Conservation (phyloP, 2,888 invertebrate genomes). For the Nomada flava region DNA sequence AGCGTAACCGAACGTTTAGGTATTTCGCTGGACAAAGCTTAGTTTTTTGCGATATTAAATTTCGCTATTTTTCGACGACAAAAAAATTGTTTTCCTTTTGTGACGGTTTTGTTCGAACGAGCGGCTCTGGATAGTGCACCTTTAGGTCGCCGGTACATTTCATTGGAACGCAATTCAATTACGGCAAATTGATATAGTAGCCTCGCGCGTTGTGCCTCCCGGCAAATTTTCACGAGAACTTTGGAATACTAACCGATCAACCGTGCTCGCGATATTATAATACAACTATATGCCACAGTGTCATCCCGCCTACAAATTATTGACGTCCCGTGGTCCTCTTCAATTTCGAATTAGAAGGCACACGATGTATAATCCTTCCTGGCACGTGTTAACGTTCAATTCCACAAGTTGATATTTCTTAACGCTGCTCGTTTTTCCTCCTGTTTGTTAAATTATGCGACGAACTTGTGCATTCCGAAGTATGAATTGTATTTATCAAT, state of each 20-base stretch:
- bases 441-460: no score
- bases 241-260: constrained; percentile 32
- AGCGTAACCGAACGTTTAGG: neutral
- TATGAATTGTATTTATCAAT: no score
- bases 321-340: no score
- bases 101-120: constrained; percentile 6
- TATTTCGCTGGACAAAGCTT: neutral
- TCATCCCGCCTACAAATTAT: no score
- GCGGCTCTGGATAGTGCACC: constrained; percentile 13
- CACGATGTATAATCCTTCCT: no score
- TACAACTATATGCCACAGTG: constrained; percentile 16
- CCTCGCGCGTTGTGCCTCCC: neutral
- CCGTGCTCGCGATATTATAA: constrained; percentile 29
- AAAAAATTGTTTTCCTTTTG: constrained; percentile 24
- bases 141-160: constrained; percentile 14
- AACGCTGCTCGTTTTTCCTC: no score
- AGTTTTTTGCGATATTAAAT: no score
- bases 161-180: constrained; percentile 43
- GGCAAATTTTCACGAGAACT: constrained; percentile 36
- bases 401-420: no score
- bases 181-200: constrained; percentile 42
- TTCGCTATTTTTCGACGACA: neutral
- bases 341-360: no score
- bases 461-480: no score
- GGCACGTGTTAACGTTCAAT: no score